Evolutionary conservation across 2,888 invertebrate species (phyloP).

Genomic region (Spisula subtruncata): DNA sequence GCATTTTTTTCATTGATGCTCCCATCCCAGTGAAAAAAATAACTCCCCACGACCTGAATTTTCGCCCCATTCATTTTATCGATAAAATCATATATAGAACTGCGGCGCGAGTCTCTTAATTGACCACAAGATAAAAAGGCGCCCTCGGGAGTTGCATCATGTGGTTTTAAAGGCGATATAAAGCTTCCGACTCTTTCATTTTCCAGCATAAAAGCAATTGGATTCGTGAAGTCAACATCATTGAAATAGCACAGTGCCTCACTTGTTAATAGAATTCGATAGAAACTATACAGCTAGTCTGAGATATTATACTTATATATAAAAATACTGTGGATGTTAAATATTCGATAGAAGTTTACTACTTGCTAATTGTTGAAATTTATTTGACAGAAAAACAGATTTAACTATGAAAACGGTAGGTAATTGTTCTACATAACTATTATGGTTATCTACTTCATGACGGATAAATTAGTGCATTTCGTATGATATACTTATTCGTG

Average conservation of each 20-base stretch:
- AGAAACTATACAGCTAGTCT: not conserved
- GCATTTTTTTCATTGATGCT: not conserved
- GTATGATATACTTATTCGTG: not conserved
- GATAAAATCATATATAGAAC: not conserved
- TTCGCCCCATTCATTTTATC: not conserved
- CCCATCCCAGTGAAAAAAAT: not conserved
- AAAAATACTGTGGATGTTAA: not conserved
- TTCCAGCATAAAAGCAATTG: slow-evolving; percentile 9
- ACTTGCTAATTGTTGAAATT: not conserved
- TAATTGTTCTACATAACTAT: not conserved
- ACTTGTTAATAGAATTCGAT: not conserved
- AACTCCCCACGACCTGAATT: not conserved
- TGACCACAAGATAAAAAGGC: not conserved
- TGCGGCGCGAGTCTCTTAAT: not conserved
- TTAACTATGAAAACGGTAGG: slow-evolving; percentile 17
- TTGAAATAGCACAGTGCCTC: not conserved
- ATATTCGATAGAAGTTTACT: not conserved
- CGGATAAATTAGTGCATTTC: not conserved
- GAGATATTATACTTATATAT: not conserved
- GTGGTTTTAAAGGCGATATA: not conserved
- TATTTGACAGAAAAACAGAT: not conserved
- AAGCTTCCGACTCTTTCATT: not conserved
- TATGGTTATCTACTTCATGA: not conserved
- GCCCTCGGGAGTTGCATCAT: not conserved
- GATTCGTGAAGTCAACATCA: slow-evolving; percentile 9